These are phyloP conservation scores for Heterodera schachtii DNA, from an alignment of 1,140 invertebrate species.

Conservation along the genomic window DNA sequence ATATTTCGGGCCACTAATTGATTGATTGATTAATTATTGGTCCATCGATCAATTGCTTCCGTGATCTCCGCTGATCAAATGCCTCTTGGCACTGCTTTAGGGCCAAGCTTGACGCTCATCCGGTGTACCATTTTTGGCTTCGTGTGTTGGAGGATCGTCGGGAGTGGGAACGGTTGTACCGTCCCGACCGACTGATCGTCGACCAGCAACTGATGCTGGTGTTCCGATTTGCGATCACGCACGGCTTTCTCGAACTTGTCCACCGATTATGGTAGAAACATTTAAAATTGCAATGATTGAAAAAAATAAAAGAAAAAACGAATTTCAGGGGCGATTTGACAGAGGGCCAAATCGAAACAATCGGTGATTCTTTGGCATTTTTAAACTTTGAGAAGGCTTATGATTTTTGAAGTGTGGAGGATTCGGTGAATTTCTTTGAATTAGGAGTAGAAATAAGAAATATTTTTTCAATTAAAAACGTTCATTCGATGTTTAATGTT, in stretches of 20 bases:
- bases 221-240: slow-evolving; percentile 48
- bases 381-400: too few relatives aligned
- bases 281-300: not conserved
- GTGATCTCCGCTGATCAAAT: too few relatives aligned
- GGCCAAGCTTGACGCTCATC: slow-evolving; percentile 42
- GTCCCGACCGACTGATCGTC: slow-evolving; percentile 44
- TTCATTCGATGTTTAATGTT: too few relatives aligned
- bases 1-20: too few relatives aligned
- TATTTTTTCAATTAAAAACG: too few relatives aligned
- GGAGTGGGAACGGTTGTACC: slow-evolving; percentile 44
- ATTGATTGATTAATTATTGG: too few relatives aligned
- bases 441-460: too few relatives aligned
- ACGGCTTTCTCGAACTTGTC: slow-evolving; percentile 48
- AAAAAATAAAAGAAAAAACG: not conserved
- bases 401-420: too few relatives aligned
- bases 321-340: slow-evolving; percentile 30
- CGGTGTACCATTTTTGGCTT: slow-evolving; percentile 52
- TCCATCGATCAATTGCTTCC: too few relatives aligned
- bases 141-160: slow-evolving; percentile 41
- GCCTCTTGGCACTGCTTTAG: slow-evolving; percentile 24
- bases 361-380: too few relatives aligned
- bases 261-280: slow-evolving; percentile 44
- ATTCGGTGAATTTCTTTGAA: too few relatives aligned
- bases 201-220: slow-evolving; percentile 44
- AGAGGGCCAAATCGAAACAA: slow-evolving; percentile 43